Base-by-base conservation (phyloP, 1,140 invertebrate species). In the Polypedilum vanderplanki region DNA sequence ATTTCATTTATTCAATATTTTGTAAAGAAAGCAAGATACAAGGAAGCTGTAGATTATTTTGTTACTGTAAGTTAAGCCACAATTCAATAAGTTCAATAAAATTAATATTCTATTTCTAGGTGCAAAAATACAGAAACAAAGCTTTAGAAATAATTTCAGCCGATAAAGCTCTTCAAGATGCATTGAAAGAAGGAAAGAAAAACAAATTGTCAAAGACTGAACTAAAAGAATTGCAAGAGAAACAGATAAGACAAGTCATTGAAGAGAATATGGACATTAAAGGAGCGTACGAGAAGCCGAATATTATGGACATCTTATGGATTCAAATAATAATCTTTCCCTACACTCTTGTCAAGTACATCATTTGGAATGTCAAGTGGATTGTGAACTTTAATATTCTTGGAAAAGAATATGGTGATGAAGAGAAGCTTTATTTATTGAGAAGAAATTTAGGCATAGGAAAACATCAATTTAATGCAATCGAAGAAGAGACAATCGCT, bases 241-340 rank as follows among this genome's bases (percentile, higher is more conserved):
- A 82, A 57, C 85, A 94, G 33, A 90, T 96, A 75, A 86, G 89
- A 78, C 87, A 88, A 82, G 90, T 96, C 10, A 90, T 96, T 75
- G 92, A 93, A 84, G 89, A 94, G 77, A 95, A 95, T 79, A 93
- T 96, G 88, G 93, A 95, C 81, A 94, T 96, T 41, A 89, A 92
- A 80, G 94, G 94, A 4, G 92, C 93, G 7, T 96, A 95, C 83
- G 91, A 91, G 0, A 94, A 93, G 80, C 93, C 93, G 7, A 87
- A 87, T 75, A 80, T 91, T 3, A 84, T 83, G 40, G 90, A 96
- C 82, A 88, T 96, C 1, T 81, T 96, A 9, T 94, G 92, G 90
- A 84, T 95, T 74, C 92, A 95, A 81, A 80, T 96, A 41, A 81
- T 94, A 41, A 87, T 94, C 40, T 85, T 90, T 33, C 94, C 94